Evolutionary conservation across 2,113 vertebrate species (phyloP).

Genomic region (Tetrax tetrax): DNA sequence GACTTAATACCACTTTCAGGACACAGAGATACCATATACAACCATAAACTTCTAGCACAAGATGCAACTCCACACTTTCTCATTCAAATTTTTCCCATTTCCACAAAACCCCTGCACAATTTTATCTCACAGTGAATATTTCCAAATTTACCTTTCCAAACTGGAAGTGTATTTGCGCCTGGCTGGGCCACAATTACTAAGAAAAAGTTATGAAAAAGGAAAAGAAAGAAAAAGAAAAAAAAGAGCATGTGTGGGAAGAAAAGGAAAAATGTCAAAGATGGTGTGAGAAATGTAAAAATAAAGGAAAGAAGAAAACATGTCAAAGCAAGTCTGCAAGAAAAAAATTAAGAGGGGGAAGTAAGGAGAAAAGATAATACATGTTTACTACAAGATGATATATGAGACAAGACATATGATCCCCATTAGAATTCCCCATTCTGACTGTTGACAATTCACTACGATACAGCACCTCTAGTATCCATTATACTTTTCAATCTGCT

Average conservation of each 20-base stretch:
- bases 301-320: background rate
- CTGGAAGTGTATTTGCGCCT: background rate
- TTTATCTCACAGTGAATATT: background rate
- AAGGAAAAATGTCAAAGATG: background rate
- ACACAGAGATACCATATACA: background rate
- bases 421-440: background rate
- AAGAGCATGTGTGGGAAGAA: background rate
- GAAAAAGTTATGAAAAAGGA: background rate
- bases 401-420: background rate
- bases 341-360: background rate
- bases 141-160: background rate
- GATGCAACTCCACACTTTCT: background rate
- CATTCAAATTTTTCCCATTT: background rate
- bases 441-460: background rate
- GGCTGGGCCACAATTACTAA: background rate
- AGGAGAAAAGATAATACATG: background rate
- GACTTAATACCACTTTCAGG: background rate
- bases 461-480: background rate
- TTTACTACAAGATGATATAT: background rate
- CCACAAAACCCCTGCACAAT: background rate
- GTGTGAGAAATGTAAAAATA: background rate
- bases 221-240: background rate
- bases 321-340: background rate
- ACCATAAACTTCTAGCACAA: background rate
- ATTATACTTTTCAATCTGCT: constrained; percentile 31